A percentile compares a stretch with the other conserved stretches of the same genome.
Conservation (phyloP, 37 sponge, comb jelly and placozoan species). For the Haliclona indistincta region DNA sequence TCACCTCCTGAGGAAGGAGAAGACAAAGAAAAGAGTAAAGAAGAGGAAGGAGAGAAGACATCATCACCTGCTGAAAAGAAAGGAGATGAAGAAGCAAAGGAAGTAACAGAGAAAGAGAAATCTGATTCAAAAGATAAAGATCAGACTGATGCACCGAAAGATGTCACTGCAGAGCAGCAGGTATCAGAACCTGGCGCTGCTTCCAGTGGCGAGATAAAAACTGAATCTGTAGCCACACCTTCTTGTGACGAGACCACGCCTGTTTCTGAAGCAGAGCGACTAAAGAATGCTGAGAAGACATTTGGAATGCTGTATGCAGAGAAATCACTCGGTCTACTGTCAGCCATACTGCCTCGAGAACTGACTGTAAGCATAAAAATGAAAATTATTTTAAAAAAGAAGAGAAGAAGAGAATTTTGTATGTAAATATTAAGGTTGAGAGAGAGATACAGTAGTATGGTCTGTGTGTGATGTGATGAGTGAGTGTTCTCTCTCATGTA, state of each 20-base stretch:
- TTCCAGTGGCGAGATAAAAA: background rate
- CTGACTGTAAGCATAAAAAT: constrained; percentile 17
- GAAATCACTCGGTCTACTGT: constrained; percentile 41
- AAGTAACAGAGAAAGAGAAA: background rate
- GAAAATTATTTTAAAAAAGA: background rate
- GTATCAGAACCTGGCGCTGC: background rate
- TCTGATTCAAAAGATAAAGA: background rate
- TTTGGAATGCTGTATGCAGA: constrained; percentile 28
- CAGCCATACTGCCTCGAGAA: constrained; percentile 52
- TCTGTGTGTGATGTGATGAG: background rate
- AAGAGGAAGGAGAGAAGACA: background rate
- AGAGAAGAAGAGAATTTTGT: no score
- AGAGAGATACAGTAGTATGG: no score
- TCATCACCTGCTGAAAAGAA: background rate
- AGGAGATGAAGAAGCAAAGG: background rate
- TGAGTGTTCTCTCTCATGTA: background rate
- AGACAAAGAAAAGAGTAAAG: background rate
- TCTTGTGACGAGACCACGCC: background rate
- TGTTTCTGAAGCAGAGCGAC: background rate
- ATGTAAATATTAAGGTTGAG: no score
- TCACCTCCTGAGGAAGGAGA: background rate
- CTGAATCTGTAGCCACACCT: constrained; percentile 6
- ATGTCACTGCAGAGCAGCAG: background rate
- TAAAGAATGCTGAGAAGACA: constrained; percentile 29
- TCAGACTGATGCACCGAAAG: background rate